Evolutionary conservation across 2,113 vertebrate genomes (phyloP).

Genomic region (Recurvirostra avosetta): DNA sequence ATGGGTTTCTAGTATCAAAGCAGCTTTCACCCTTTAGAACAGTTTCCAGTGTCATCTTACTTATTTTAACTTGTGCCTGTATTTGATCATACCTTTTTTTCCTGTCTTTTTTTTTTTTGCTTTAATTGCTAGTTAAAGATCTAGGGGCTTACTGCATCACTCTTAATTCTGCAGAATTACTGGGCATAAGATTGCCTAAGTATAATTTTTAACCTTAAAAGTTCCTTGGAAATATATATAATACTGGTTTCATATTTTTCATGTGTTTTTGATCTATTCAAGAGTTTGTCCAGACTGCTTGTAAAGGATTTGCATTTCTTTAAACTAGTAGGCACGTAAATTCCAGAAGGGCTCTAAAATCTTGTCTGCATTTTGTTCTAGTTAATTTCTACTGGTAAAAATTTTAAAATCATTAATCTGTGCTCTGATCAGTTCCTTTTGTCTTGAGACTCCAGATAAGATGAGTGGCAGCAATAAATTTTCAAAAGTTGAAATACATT

Average conservation of each 20-base stretch:
- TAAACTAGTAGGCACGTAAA: background rate
- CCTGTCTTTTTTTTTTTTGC: background rate
- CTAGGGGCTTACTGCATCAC: background rate
- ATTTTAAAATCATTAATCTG: background rate
- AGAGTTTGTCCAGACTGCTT: background rate
- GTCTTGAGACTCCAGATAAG: background rate
- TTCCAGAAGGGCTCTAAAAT: background rate
- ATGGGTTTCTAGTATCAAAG: background rate
- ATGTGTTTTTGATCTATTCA: background rate
- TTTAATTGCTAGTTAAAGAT: background rate
- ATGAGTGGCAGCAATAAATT: background rate
- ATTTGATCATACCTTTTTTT: background rate
- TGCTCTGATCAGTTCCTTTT: background rate
- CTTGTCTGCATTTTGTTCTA: background rate
- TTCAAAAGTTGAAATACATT: background rate
- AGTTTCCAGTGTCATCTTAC: background rate
- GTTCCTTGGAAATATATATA: background rate
- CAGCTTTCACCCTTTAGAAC: background rate
- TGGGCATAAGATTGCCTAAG: background rate
- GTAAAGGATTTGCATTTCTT: background rate
- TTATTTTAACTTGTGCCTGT: background rate
- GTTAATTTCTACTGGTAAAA: background rate
- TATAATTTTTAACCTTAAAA: background rate
- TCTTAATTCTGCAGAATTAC: background rate
- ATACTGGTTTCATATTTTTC: background rate